These are phyloP conservation scores for Thomomys bottae DNA, from an alignment of 2,113 vertebrate species.

Conservation along the genomic window DNA sequence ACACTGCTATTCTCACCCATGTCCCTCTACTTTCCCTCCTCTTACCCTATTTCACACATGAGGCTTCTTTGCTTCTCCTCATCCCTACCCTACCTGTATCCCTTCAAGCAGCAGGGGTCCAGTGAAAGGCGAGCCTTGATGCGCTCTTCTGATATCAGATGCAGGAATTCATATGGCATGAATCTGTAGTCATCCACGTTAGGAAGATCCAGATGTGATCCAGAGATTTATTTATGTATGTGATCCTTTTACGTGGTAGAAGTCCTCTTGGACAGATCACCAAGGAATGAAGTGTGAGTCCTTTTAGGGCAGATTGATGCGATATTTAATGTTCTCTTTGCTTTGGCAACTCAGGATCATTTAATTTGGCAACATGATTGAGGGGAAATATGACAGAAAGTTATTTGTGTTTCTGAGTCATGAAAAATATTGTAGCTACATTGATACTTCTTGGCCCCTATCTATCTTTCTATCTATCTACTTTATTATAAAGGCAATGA, in stretches of 20 bases:
- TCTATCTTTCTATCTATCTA: too few relatives aligned
- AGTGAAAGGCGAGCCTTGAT: not conserved
- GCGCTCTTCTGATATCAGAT: not conserved
- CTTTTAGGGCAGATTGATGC: not conserved
- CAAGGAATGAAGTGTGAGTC: not conserved
- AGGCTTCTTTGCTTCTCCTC: not conserved
- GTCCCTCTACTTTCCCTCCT: not conserved
- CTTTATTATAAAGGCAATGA: too few relatives aligned
- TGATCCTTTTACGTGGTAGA: not conserved
- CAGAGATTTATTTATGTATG: not conserved
- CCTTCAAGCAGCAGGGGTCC: not conserved
- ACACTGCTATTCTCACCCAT: fast-evolving
- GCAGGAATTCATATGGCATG: not conserved
- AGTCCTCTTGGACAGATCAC: slow-evolving; percentile 5
- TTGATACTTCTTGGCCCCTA: not conserved
- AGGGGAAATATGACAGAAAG: not conserved
- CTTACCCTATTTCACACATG: not conserved
- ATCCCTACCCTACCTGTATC: not conserved
- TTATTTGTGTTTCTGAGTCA: not conserved
- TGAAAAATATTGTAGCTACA: not conserved
- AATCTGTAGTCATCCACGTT: not conserved
- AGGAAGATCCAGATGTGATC: not conserved
- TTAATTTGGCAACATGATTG: not conserved
- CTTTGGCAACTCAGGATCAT: not conserved
- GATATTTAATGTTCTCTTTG: slow-evolving; percentile 16